Conservation (phyloP, 2,888 invertebrate genomes). For the Eumacrocentrus americanus region DNA sequence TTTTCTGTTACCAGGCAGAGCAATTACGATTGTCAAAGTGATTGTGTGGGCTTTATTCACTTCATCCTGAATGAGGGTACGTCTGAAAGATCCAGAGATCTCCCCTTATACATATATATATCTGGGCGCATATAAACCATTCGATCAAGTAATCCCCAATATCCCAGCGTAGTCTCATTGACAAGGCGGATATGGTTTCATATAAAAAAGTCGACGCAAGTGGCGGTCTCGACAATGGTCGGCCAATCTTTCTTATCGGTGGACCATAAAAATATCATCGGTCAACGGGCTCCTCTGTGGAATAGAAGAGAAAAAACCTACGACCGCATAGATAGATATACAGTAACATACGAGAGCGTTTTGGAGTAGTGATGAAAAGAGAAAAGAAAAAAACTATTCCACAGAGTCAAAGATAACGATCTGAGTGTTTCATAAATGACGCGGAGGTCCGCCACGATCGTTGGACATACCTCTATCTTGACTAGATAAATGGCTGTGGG, state of each 20-base stretch:
- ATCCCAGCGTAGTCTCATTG: constrained; percentile 13
- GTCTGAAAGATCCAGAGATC: no score
- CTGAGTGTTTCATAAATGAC: constrained; percentile 46
- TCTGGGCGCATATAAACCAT: neutral
- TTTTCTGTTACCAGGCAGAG: no score
- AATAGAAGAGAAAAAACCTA: constrained; percentile 7
- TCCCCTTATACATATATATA: constrained; percentile 6
- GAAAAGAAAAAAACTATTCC: constrained; percentile 31
- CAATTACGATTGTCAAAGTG: no score
- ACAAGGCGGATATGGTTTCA: constrained; percentile 29
- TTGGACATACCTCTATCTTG: constrained; percentile 16
- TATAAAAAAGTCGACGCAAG: constrained; percentile 8
- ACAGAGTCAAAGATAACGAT: constrained; percentile 40
- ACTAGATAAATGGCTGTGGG: constrained; percentile 28
- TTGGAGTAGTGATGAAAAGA: neutral
- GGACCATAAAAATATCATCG: constrained; percentile 43
- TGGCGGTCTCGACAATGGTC: constrained; percentile 10
- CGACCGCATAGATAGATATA: neutral
- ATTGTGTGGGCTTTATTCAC: no score
- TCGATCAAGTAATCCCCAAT: constrained; percentile 11
- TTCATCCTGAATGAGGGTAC: no score
- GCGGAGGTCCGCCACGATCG: constrained; percentile 30
- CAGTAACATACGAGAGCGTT: neutral
- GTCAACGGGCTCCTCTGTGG: constrained; percentile 29
- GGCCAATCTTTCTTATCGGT: constrained; percentile 40